phyloP scores from a whole-genome alignment of 1,140 invertebrate genomes.

The Diachasma alloeum region DNA sequence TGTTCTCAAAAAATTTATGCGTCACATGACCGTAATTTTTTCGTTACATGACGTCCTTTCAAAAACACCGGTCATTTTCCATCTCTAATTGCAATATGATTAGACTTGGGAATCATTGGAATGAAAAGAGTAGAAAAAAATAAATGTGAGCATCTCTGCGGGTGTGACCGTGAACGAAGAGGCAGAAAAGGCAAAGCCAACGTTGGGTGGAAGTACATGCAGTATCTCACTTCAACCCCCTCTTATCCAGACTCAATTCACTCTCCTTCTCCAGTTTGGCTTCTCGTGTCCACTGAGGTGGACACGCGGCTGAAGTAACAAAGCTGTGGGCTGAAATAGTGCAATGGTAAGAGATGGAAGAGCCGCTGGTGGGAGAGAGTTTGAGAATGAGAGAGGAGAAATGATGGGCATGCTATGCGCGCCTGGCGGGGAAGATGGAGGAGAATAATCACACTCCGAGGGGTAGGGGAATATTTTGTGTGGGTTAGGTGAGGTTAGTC shows the following conservation, averaged over 20 bases:
- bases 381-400: background rate
- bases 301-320: slow-evolving; percentile 13
- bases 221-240: slow-evolving; percentile 22
- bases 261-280: background rate
- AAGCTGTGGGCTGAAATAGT: background rate
- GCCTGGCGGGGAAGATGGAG: background rate
- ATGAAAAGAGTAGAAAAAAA: slow-evolving; percentile 6
- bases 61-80: background rate
- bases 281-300: background rate
- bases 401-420: background rate
- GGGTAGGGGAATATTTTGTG: slow-evolving; percentile 1
- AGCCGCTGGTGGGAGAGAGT: background rate
- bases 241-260: background rate
- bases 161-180: slow-evolving; percentile 63
- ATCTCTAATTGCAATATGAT: background rate
- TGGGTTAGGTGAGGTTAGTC: slow-evolving; percentile 52
- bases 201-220: slow-evolving; percentile 58
- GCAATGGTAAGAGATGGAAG: background rate
- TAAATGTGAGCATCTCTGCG: slow-evolving; percentile 51
- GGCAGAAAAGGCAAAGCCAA: slow-evolving; percentile 56
- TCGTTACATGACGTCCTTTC: background rate
- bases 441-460: slow-evolving; percentile 14
- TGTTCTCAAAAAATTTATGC: no score
- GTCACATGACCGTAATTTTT: background rate
- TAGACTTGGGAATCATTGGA: background rate